Conservation (phyloP, 2,888 invertebrate genomes). For the Lycophotia porphyrea region DNA sequence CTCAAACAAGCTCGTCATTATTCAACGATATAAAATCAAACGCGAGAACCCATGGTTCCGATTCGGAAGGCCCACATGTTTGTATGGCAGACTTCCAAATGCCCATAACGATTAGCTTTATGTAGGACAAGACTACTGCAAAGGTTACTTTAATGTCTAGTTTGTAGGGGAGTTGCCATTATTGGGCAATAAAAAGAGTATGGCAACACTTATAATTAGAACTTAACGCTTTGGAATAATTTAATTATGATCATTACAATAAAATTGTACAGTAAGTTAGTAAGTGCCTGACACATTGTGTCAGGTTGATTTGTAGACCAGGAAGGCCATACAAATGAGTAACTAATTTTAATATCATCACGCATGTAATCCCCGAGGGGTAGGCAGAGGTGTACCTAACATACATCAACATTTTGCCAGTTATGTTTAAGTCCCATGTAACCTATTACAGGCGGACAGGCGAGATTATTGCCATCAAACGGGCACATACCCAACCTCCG, state of each 20-base stretch:
- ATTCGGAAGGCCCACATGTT: constrained; percentile 19
- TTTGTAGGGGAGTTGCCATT: neutral
- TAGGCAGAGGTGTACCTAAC: too few relatives aligned
- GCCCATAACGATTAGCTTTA: constrained; percentile 30
- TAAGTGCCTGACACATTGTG: neutral
- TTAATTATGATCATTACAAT: neutral
- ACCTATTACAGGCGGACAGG: too few relatives aligned
- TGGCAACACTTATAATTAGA: neutral
- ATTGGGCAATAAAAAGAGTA: neutral
- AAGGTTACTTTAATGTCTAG: constrained; percentile 14
- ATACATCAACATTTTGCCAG: too few relatives aligned
- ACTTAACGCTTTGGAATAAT: neutral
- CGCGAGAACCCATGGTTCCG: constrained; percentile 36
- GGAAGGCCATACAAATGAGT: neutral
- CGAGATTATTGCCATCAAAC: too few relatives aligned
- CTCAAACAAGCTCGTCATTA: neutral
- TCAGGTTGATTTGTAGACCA: neutral
- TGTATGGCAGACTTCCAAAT: constrained; percentile 46
- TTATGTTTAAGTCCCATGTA: too few relatives aligned
- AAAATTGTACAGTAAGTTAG: neutral
- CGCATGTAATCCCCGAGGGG: too few relatives aligned
- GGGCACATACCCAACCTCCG: too few relatives aligned
- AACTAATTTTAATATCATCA: too few relatives aligned
- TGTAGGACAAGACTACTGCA: constrained; percentile 14
- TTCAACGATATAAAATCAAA: constrained; percentile 11